These are phyloP conservation scores for Chrysina gloriosa DNA, from an alignment of 2,888 invertebrate genomes.

Conservation along the genomic window DNA sequence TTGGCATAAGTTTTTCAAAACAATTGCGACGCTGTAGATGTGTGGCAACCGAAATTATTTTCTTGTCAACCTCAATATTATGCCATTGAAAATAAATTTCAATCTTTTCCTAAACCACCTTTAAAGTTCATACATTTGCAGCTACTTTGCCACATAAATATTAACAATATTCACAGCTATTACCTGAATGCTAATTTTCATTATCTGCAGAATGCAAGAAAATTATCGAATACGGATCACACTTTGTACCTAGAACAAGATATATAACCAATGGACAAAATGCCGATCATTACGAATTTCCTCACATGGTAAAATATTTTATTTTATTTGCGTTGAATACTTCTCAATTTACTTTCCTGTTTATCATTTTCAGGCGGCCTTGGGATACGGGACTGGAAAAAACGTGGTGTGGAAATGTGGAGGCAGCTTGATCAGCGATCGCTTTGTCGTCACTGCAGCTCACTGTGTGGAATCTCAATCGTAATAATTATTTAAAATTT, in stretches of 20 bases:
- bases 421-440: constrained; percentile 72
- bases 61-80: too few relatives aligned
- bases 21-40: too few relatives aligned
- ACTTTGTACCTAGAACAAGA: not conserved
- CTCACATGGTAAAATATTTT: constrained; percentile 19
- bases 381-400: constrained; percentile 43
- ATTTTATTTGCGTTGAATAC: too few relatives aligned
- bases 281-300: constrained; percentile 27
- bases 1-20: too few relatives aligned
- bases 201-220: not conserved
- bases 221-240: constrained; percentile 8
- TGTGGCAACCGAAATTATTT: too few relatives aligned
- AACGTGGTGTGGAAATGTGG: constrained; percentile 69
- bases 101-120: too few relatives aligned
- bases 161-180: too few relatives aligned
- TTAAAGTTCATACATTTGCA: too few relatives aligned
- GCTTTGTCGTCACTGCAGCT: constrained; percentile 74
- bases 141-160: too few relatives aligned
- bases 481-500: not conserved
- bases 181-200: not conserved
- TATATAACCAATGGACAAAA: constrained; percentile 17
- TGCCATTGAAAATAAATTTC: too few relatives aligned
- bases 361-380: constrained; percentile 42
- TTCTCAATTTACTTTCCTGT: not conserved
- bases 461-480: constrained; percentile 65